A percentile compares a stretch with the other conserved stretches of the same genome.
These are phyloP conservation scores for Augochlorella aurata DNA, from an alignment of 2,888 invertebrate genomes.

Conservation along the genomic window DNA sequence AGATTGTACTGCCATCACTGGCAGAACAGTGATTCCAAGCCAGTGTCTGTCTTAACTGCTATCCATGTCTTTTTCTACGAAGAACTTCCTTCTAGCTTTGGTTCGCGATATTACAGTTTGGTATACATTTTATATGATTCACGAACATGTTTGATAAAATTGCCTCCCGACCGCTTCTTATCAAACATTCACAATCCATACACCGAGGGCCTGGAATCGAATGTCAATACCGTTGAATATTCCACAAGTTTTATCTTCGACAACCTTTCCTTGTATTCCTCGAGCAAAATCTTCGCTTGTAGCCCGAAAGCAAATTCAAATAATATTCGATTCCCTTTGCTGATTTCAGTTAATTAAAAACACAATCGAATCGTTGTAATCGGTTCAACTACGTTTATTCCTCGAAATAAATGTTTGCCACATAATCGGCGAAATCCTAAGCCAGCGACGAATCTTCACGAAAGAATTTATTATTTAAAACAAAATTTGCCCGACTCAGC, in stretches of 20 bases:
- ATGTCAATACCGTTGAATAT: constrained; percentile 3
- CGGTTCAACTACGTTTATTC: neutral
- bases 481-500: too few species aligned
- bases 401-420: too few species aligned
- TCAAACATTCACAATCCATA: constrained; percentile 1
- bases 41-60: neutral
- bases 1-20: neutral
- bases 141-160: neutral
- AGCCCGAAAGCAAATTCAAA: neutral
- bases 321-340: neutral
- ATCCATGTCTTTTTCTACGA: neutral
- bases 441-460: too few species aligned
- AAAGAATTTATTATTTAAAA: too few species aligned
- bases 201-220: neutral
- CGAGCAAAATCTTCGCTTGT: neutral
- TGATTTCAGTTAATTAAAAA: neutral
- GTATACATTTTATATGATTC: neutral
- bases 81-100: neutral
- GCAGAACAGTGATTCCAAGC: too few species aligned
- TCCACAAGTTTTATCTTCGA: neutral
- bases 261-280: neutral
- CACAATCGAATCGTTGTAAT: neutral
- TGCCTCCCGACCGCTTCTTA: neutral
- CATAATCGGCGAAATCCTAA: too few species aligned
- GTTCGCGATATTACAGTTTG: neutral